Evolutionary conservation across 2,797 vertebrate species (phyloP).

Genomic region (Chrysocyon brachyurus): DNA sequence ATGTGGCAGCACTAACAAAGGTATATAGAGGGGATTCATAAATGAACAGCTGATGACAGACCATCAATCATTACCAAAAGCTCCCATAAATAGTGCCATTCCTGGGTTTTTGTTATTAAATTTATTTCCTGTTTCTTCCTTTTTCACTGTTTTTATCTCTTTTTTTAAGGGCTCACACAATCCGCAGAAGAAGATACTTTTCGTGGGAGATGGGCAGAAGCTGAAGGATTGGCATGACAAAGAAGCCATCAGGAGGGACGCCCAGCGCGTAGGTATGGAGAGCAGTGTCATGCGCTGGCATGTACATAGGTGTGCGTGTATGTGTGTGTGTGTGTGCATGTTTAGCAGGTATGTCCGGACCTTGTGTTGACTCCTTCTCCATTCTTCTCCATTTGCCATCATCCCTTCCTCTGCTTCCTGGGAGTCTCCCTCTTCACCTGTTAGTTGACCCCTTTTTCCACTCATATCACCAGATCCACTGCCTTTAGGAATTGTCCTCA

Average conservation of each 20-base stretch:
- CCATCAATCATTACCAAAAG: too few relatives aligned
- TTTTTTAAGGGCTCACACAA: slow-evolving; percentile 88
- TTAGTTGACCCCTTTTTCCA: background rate
- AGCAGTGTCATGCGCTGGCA: accelerated
- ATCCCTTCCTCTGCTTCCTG: background rate
- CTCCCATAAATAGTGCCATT: background rate
- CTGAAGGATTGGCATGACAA: slow-evolving; percentile 96
- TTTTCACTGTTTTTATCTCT: slow-evolving; percentile 19
- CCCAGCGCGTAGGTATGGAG: slow-evolving; percentile 91
- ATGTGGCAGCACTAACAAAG: background rate
- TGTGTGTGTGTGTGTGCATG: background rate
- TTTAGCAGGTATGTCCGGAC: background rate
- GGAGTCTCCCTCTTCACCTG: background rate
- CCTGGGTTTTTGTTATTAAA: background rate
- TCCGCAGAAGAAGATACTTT: slow-evolving; percentile 88
- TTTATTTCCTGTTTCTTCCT: background rate
- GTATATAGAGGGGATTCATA: background rate
- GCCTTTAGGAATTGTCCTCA: background rate
- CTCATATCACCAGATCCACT: background rate
- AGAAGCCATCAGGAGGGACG: slow-evolving; percentile 92
- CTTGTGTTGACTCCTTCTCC: background rate
- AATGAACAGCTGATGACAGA: background rate
- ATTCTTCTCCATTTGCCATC: background rate
- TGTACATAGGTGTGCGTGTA: accelerated
- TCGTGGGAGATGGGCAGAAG: slow-evolving; percentile 88